These are phyloP conservation scores for Lichenostomus cassidix DNA, from an alignment of 2,113 vertebrate species.

Conservation along the genomic window DNA sequence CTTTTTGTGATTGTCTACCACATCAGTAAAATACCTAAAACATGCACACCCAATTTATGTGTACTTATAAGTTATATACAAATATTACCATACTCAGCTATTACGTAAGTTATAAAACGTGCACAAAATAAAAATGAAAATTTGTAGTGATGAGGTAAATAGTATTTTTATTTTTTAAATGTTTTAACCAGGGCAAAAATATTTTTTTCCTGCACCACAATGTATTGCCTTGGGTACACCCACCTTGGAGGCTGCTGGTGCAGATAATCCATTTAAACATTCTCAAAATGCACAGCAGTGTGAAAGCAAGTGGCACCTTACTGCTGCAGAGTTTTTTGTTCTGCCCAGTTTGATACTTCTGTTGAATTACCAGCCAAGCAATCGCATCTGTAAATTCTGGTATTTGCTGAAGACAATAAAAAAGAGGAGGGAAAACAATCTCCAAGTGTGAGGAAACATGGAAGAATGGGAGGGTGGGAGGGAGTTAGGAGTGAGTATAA, in stretches of 20 bases:
- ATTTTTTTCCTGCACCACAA: background rate
- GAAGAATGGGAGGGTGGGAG: background rate
- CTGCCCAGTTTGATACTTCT: background rate
- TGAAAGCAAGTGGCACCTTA: background rate
- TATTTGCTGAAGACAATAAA: background rate
- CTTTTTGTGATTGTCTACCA: background rate
- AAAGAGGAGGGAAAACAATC: background rate
- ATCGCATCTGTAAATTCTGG: background rate
- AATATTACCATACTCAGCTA: background rate
- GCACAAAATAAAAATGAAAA: background rate
- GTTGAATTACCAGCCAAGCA: background rate
- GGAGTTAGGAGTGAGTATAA: background rate
- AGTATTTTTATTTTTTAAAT: background rate
- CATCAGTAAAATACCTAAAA: background rate
- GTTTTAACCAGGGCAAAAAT: background rate
- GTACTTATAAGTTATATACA: background rate
- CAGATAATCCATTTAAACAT: background rate
- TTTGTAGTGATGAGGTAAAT: background rate
- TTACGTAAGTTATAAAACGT: background rate
- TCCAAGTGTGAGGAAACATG: background rate
- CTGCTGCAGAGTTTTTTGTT: background rate
- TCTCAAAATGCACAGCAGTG: background rate
- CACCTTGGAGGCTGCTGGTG: background rate
- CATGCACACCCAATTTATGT: background rate
- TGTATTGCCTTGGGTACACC: background rate